Evolutionary conservation across 2,888 invertebrate genomes (phyloP), one percentile per base, ranked within the genome.

Genomic region (Maniola hyperantus): DNA sequence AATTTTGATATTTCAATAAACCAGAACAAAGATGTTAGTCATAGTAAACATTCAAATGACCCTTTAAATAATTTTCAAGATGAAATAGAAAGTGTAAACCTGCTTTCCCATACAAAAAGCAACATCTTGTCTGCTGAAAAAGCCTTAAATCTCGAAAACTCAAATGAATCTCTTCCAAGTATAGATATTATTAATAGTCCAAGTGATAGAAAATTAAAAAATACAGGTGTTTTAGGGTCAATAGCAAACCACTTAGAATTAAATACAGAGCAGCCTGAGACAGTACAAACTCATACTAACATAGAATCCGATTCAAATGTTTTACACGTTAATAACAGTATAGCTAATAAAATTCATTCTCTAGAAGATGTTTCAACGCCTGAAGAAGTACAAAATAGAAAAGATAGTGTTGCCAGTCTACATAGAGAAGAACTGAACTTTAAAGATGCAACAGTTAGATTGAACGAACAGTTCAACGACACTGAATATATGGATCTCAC

Each of bases 401-500:
- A 61, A 53, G 55, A 70, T 59, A 63, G 61, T 60, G 11, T 26
- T 70, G 69, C 73, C 66, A 65, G 59, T 55, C 61, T 65, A 34
- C 58, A 67, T 53, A 46, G 39, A 50, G 58, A 48, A 20, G 42
- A 51, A 26, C 44, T 33, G 20, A 48, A 46, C 4, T 44, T 61
- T 54, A 61, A 69, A 42, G 63, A 63, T 62, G 58, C 53, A 34
- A 68, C 65, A 36, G 59, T 58, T 66, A 68, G 63, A 62, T 20
- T 68, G 61, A 65, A 65, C 66, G 67, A 74, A 68, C 64, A 71
- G 63, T 64, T 71, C 18, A 76, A 69, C 66, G 65, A 72, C 69
- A 84, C 86, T 75, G 78, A 75, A 42, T 88, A 87, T 72, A 86
- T 90, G 87, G 87, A 91, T 86, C 86, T 92, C 81, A 86, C 81